Base-by-base conservation (phyloP, 1,140 invertebrate genomes). In the Drosophila varians region DNA sequence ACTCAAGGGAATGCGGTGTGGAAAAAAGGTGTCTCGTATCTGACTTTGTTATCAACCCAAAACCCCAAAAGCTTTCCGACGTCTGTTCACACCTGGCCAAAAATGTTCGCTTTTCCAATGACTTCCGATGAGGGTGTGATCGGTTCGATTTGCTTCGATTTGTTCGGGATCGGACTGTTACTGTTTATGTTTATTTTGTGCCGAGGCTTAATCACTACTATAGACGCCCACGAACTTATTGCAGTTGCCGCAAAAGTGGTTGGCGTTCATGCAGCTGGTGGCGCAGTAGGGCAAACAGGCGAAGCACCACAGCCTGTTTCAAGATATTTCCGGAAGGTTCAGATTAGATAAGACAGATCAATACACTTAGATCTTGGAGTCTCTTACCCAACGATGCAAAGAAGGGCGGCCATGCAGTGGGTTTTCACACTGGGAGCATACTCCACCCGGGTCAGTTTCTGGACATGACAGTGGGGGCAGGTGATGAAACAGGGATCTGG, bases 201-300 rank as follows among this genome's bases (percentile, higher is more conserved):
- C 19, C 28, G 4, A 6, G 5, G 5, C 3, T 25, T 71, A 84
- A 56, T 79, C 80, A 43, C 70, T 73, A 62, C 40, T 71, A 52
- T 94, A 94, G n/a, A 92, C 91, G 23, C 95, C 95, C 18, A 96
- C 88, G 69, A 92, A 95, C 12, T 92, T 86, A 36, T 92, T 92
- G 77, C 95, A 96, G 56, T 92, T 92, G n/a, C 94, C 94, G 75
- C 95, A 96, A 64, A 93, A 94, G 80, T 96, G 95, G 65, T 94
- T 93, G 7, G 93, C 92, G 36, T 91, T 92, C 80, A 93, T 92
- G 76, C 94, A 95, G 16, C 91, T 93, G 55, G 95, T 93, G 48
- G 94, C 92, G 55, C 94, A 95, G 72, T 95, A 95, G 4, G 94
- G 94, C 14, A 94, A 80, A 61, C 93, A 94, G 14, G 92, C 93